A percentile compares a stretch with the other conserved stretches of the same genome.
These are phyloP conservation scores for Oncorhynchus kisutch DNA, from an alignment of 2,113 vertebrate genomes.

Conservation along the genomic window DNA sequence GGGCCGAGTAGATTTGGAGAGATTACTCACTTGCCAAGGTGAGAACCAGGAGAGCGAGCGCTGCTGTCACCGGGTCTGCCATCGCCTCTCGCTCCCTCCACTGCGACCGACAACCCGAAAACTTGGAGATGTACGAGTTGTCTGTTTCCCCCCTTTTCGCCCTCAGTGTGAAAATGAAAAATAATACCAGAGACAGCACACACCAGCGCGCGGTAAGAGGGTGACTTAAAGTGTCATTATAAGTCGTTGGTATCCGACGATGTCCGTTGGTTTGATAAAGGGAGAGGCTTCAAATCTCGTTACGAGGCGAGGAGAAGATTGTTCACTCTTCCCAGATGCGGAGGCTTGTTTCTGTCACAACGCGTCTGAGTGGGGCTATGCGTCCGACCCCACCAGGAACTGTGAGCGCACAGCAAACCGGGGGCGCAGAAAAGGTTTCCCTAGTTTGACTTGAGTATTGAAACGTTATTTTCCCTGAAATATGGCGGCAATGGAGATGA, in stretches of 20 bases:
- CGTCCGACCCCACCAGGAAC: constrained; percentile 36
- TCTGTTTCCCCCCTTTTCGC: neutral
- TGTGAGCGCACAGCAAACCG: constrained; percentile 48
- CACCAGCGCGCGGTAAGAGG: neutral
- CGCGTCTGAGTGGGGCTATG: constrained; percentile 29
- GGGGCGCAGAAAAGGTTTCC: neutral
- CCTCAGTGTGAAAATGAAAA: neutral
- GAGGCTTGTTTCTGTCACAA: constrained; percentile 44
- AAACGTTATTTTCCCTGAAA: constrained; percentile 31
- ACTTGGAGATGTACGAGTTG: constrained; percentile 46
- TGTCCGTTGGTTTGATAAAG: neutral
- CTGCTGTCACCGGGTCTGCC: constrained; percentile 63
- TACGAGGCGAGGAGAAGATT: constrained; percentile 25
- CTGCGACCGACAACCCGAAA: constrained; percentile 42
- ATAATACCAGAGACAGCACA: neutral
- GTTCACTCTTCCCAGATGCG: constrained; percentile 22
- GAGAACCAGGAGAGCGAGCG: constrained; percentile 63
- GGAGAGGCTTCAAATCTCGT: constrained; percentile 10
- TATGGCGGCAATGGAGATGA: neutral
- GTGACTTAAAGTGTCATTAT: constrained; percentile 10
- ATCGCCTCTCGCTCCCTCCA: constrained; percentile 60
- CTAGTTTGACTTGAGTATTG: constrained; percentile 4
- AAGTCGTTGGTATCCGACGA: neutral
- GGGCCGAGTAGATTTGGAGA: neutral
- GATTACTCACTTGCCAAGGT: constrained; percentile 66